Base-by-base conservation (phyloP, 2,888 invertebrate genomes). In the Linnaemya vulpina region DNA sequence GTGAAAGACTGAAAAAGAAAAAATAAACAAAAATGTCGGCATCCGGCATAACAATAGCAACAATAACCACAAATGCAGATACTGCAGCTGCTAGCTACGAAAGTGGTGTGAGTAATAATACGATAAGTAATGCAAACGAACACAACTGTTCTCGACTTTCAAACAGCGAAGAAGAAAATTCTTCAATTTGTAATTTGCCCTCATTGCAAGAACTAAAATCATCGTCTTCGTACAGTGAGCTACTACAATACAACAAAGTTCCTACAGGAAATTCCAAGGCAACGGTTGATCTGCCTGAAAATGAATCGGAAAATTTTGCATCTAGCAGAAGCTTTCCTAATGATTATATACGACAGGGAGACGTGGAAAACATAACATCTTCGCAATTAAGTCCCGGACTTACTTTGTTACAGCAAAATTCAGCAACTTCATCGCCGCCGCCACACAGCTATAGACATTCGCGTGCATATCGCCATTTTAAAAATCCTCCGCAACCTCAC, bases 401-500 rank as follows among this genome's bases (percentile, higher is more conserved):
- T 46, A 82, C 71, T 82, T 77, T 78, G 51, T 25, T 62, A 0
- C 84, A 83, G 60, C 76, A 83, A 74, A 74, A 74, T 0, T 80
- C 82, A 1, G 79, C 79, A 5, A 75, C 85, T 0, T 74, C 89
- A 89, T 92, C 91, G n/a, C 91, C 92, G 71, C 94, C 94, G 55
- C 92, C 94, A 70, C 94, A 94, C 89, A 93, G 94, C 92, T 94
- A 94, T 86, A 93, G 94, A 51, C 93, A 93, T 78, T 94, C 94
- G 38, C 92, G 94, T 89, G 94, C 94, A 84, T 94, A 94, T 90
- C 94, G 95, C 75, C 94, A 95, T 89, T 96, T 95, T 87, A 95
- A 95, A 91, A 95, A 95, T 91, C 95, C 95, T 67, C 96, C 96
- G 1, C 95, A 96, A 87, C 96, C 96, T 13, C 95, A 95, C 91